Conservation (phyloP, 2,888 invertebrate genomes). For the Eupithecia inturbata region DNA sequence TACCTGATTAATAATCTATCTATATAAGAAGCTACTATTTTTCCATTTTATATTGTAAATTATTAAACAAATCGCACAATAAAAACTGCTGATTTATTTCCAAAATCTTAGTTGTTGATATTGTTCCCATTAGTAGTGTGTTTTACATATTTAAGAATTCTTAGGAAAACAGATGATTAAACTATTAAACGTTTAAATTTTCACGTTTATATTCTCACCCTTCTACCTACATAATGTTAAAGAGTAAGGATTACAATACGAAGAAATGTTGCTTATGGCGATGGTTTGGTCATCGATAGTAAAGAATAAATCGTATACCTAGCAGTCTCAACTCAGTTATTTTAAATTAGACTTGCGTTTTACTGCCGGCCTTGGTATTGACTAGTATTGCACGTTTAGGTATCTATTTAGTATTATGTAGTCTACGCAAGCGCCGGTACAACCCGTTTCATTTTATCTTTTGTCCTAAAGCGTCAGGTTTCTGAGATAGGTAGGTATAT, state of each 20-base stretch:
- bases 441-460: not conserved
- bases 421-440: not conserved
- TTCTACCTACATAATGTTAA: too few relatives aligned
- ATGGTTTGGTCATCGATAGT: not conserved
- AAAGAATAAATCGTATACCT: not conserved
- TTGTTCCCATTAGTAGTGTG: not conserved
- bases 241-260: not conserved
- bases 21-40: not conserved
- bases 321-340: not conserved
- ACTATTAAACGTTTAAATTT: too few relatives aligned
- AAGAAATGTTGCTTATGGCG: not conserved
- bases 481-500: too few relatives aligned
- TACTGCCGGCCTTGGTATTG: not conserved
- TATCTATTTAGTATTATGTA: not conserved
- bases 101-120: not conserved
- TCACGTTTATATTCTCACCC: too few relatives aligned
- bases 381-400: not conserved
- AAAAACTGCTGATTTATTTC: not conserved
- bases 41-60: not conserved
- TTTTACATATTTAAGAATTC: not conserved
- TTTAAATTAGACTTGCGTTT: not conserved
- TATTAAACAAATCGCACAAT: not conserved
- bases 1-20: not conserved
- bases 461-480: too few relatives aligned
- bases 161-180: not conserved